Conservation (phyloP, 2,888 invertebrate species). For the Asteroscopus sphinx region DNA sequence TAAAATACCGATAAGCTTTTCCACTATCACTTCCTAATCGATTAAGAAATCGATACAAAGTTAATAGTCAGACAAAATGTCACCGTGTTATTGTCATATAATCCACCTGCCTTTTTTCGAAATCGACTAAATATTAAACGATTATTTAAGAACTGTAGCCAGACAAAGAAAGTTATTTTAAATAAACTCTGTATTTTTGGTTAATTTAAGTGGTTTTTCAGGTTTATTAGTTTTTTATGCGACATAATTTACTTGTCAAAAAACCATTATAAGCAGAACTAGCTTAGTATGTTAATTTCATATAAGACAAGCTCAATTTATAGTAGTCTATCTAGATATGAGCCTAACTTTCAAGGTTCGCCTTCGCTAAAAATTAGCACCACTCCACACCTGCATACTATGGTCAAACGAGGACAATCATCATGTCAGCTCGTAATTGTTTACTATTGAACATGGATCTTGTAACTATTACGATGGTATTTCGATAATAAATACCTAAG, state of each 20-base stretch:
- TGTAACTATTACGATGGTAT: too few species aligned
- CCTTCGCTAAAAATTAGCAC: too few species aligned
- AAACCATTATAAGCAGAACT: too few species aligned
- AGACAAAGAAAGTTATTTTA: conserved; percentile 41
- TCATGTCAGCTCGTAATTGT: too few species aligned
- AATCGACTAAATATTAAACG: conserved; percentile 37
- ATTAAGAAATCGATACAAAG: conserved; percentile 37
- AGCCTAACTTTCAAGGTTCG: too few species aligned
- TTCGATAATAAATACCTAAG: too few species aligned
- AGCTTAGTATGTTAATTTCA: too few species aligned
- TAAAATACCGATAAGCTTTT: conserved; percentile 5
- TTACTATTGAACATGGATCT: too few species aligned
- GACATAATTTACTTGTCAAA: conserved; percentile 38
- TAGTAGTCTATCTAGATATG: too few species aligned
- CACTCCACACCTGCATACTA: too few species aligned
- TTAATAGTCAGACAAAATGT: conserved; percentile 33
- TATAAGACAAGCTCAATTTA: too few species aligned
- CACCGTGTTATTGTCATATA: conserved; percentile 34
- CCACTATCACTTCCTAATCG: conserved; percentile 20
- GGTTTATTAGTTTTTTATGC: conserved; percentile 23
- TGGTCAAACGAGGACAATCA: too few species aligned
- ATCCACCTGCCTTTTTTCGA: conserved; percentile 29
- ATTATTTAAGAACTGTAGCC: conserved; percentile 19
- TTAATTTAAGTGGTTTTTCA: conserved; percentile 31
- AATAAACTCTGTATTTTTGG: conserved; percentile 18